Base-by-base conservation (phyloP, 1,140 invertebrate species). In the Lasaia peninsularis region DNA sequence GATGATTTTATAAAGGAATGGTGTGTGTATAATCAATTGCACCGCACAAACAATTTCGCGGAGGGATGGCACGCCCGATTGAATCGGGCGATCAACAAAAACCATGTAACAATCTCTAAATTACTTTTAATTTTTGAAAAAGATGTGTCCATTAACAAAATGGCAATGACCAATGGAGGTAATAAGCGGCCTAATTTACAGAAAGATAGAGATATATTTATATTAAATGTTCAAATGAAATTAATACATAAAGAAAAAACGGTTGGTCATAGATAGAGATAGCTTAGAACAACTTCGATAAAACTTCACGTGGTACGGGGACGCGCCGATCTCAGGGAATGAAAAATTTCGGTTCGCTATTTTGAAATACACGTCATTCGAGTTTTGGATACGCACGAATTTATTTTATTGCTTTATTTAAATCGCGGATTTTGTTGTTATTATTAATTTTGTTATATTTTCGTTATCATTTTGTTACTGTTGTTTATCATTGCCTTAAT, bases 1-100 rank as follows among this genome's bases (percentile, higher is more conserved):
- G 2, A 50, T 50, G 2, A 50, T 50, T 50, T 51, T 51, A 28
- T 51, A 51, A 31, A 51, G 49, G 21, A 51, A 51, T 44, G 16
- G 34, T 28, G 20, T 28, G 11, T 51, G 1, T 49, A 50, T 50
- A 50, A 50, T 11, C 10, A 50, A 50, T 24, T 50, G 7, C 48
- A 20, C 18, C 4, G 48, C 18, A 50, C 48, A 21, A 24, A 50
- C 48, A 50, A 50, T 50, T 50, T 50, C 18, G 18, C 20, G 48
- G 48, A 50, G 12, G 12, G 35, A 37, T 37, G 4, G 35, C 14
- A 16, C 12, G 35, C 35, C n/a, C 34, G 12, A 16, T 14, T 8
- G 12, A 37, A 37, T 37, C 35, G 12, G 35, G 12, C 35, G 35
- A 37, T 37, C 14, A 37, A 37, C 14, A 37, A 37, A 16, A 37